Conservation (phyloP, 2,797 vertebrate genomes). For the Sebastes steindachneri region DNA sequence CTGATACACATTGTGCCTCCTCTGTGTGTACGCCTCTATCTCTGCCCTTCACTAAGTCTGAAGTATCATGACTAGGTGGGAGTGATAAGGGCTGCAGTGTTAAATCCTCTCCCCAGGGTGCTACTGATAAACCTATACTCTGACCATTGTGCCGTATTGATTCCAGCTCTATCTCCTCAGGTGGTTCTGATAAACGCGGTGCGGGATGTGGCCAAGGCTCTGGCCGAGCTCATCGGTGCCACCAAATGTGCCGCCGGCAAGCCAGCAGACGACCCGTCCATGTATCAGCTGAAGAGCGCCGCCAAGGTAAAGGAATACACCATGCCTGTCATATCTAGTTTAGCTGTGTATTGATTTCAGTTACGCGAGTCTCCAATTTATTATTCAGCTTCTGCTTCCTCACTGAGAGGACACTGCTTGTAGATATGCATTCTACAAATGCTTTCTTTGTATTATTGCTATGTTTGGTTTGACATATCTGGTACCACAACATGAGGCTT, state of each 20-base stretch:
- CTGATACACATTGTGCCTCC: constrained; percentile 37
- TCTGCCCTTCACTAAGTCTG: constrained; percentile 49
- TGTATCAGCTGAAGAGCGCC: constrained; percentile 98
- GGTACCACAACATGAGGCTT: not conserved
- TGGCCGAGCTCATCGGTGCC: constrained; percentile 96
- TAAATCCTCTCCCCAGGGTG: constrained; percentile 66
- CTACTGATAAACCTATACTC: constrained; percentile 61
- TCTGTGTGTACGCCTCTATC: constrained; percentile 46
- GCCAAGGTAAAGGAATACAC: constrained; percentile 88
- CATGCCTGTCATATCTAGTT: constrained; percentile 6
- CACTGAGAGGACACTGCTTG: not conserved
- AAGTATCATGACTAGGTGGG: constrained; percentile 68
- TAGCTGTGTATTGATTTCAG: constrained; percentile 27
- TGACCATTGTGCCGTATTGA: constrained; percentile 64
- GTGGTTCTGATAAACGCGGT: constrained; percentile 99
- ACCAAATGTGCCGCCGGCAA: constrained; percentile 98
- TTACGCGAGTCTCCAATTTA: not conserved
- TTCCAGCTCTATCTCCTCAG: constrained; percentile 78
- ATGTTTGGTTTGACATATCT: constrained; percentile 21
- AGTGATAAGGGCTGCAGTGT: constrained; percentile 68
- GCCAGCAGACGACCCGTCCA: constrained; percentile 95
- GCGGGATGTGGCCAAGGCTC: constrained; percentile 97
- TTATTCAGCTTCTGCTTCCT: constrained; percentile 2
- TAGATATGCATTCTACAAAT: constrained; percentile 19
- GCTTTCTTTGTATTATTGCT: constrained; percentile 19